Conservation (phyloP, 2,888 invertebrate species). For the Agelastica alni region DNA sequence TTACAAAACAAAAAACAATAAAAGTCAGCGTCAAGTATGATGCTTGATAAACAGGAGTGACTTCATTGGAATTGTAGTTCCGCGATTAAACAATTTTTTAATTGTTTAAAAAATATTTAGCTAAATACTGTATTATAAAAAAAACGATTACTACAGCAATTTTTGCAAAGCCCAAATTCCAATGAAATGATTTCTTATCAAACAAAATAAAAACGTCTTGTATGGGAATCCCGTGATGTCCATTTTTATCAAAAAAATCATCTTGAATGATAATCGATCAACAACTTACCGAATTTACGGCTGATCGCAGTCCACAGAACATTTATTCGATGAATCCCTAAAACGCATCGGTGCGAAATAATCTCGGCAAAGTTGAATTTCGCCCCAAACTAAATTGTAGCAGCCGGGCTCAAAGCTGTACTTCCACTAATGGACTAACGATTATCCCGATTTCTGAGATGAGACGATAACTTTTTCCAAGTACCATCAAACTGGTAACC, state of each 20-base stretch:
- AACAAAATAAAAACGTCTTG: too few relatives aligned
- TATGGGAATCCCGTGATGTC: conserved; percentile 1
- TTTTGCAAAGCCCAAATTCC: too few relatives aligned
- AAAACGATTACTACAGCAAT: too few relatives aligned
- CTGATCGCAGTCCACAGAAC: conserved; percentile 37
- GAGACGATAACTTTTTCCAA: conserved; percentile 47
- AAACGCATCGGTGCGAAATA: conserved; percentile 48
- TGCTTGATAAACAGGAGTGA: too few relatives aligned
- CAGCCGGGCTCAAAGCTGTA: conserved; percentile 43
- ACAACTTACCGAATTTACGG: conserved; percentile 16
- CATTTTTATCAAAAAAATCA: conserved; percentile 14
- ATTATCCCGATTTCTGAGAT: conserved; percentile 53
- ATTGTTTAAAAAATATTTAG: too few relatives aligned
- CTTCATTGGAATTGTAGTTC: too few relatives aligned
- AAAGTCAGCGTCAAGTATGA: too few relatives aligned
- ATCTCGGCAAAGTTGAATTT: conserved; percentile 45
- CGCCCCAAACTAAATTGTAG: conserved; percentile 40
- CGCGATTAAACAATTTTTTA: too few relatives aligned
- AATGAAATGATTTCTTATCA: too few relatives aligned
- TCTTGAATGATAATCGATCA: conserved; percentile 17
- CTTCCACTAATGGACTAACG: conserved; percentile 53
- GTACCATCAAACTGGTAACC: conserved; percentile 43
- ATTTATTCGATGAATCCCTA: conserved; percentile 42
- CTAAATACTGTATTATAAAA: too few relatives aligned
- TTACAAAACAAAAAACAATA: too few relatives aligned